Evolutionary conservation across 2,888 invertebrate genomes (phyloP).

Genomic region (Oxytorus armatus): DNA sequence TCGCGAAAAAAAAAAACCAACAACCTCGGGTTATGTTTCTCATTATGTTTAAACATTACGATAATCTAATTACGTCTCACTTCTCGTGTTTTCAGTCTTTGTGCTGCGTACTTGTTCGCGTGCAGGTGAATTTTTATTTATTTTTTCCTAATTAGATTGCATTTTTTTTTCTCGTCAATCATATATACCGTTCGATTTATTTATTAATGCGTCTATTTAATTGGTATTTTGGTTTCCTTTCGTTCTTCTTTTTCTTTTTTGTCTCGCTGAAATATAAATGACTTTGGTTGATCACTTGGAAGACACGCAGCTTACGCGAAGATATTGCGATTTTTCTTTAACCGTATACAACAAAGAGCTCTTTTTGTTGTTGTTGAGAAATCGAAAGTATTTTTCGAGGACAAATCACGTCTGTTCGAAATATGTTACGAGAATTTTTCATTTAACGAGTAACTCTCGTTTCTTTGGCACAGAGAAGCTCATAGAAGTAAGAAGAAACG

Average conservation of each 20-base stretch:
- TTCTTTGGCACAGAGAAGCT: conserved; percentile 72
- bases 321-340: conserved; percentile 15
- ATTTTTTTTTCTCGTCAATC: conserved; percentile 33
- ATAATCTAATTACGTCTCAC: conserved; percentile 74
- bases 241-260: conserved; percentile 11
- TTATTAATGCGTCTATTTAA: conserved; percentile 10
- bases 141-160: background rate
- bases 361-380: background rate
- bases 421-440: conserved; percentile 61
- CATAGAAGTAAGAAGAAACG: conserved; percentile 65
- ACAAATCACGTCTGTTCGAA: conserved; percentile 33
- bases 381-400: conserved; percentile 11
- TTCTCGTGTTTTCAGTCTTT: conserved; percentile 80
- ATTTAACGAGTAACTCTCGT: conserved; percentile 63
- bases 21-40: conserved; percentile 45
- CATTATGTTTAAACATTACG: conserved; percentile 61
- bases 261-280: conserved; percentile 43
- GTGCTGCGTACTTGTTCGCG: conserved; percentile 71
- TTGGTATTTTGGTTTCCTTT: conserved; percentile 35
- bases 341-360: conserved; percentile 22
- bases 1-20: conserved; percentile 53
- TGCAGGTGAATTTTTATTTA: conserved; percentile 46
- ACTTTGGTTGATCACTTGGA: conserved; percentile 72
- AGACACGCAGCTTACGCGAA: conserved; percentile 73
- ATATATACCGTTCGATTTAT: conserved; percentile 34